These are phyloP conservation scores for Sebastiscus albofasciatus DNA, from an alignment of 2,797 vertebrate species.

Conservation along the genomic window DNA sequence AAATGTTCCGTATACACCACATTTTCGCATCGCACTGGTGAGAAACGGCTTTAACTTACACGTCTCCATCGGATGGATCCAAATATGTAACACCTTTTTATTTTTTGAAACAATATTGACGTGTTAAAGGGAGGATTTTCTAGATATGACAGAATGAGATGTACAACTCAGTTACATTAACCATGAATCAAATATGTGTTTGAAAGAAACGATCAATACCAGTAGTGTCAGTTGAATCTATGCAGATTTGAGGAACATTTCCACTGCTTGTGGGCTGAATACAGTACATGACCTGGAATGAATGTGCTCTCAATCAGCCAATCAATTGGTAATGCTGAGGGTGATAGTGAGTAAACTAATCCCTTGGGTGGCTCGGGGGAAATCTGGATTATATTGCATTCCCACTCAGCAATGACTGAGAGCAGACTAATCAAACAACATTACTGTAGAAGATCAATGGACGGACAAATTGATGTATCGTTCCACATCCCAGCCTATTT, in stretches of 20 bases:
- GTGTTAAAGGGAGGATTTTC: not conserved
- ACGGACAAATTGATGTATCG: slow-evolving; percentile 59
- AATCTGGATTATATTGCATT: slow-evolving; percentile 73
- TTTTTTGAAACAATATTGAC: not conserved
- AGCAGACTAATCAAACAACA: slow-evolving; percentile 75
- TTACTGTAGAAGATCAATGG: slow-evolving; percentile 67
- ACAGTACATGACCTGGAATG: slow-evolving; percentile 71
- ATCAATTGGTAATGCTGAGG: slow-evolving; percentile 73
- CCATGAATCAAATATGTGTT: slow-evolving; percentile 26
- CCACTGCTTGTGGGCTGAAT: slow-evolving; percentile 62
- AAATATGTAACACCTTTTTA: not conserved
- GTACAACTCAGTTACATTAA: not conserved
- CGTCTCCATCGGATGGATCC: not conserved
- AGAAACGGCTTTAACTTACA: not conserved
- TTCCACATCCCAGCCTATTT: slow-evolving; percentile 20
- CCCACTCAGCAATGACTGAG: slow-evolving; percentile 52
- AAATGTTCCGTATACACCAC: not conserved
- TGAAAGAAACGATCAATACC: slow-evolving; percentile 43
- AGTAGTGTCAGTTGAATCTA: slow-evolving; percentile 36
- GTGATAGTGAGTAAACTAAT: slow-evolving; percentile 71
- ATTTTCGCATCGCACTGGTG: not conserved
- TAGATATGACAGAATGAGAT: not conserved
- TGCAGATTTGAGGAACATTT: slow-evolving; percentile 67
- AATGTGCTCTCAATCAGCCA: slow-evolving; percentile 76
- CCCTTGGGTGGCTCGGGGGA: slow-evolving; percentile 62